phyloP scores from a whole-genome alignment of 2,797 vertebrate species.

The Thunnus albacares region DNA sequence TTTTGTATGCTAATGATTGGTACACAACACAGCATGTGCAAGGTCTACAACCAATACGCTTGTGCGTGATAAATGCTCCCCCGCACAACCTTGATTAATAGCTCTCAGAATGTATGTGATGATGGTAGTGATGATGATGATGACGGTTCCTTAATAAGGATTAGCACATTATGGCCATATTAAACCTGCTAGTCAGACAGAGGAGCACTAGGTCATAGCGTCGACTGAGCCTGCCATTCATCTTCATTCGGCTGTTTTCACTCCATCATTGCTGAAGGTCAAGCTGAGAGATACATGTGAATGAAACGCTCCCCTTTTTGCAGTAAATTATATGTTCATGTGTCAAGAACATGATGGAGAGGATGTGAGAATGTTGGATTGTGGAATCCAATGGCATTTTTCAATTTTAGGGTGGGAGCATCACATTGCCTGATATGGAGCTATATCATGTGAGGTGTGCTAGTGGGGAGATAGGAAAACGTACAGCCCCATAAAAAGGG shows the following conservation, averaged over 20 bases:
- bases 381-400: conserved; percentile 43
- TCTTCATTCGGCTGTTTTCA: conserved; percentile 65
- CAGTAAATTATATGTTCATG: conserved; percentile 71
- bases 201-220: conserved; percentile 25
- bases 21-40: not conserved
- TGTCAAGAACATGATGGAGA: conserved; percentile 58
- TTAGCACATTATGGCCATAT: conserved; percentile 66
- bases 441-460: conserved; percentile 53
- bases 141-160: conserved; percentile 67
- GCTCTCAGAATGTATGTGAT: conserved; percentile 29
- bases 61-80: conserved; percentile 46
- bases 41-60: not conserved
- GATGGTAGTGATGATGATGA: conserved; percentile 52
- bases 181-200: conserved; percentile 65
- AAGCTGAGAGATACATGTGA: conserved; percentile 73
- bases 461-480: conserved; percentile 43
- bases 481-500: conserved; percentile 50
- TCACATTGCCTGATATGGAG: conserved; percentile 37
- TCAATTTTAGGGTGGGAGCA: conserved; percentile 47
- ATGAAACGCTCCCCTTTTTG: conserved; percentile 60
- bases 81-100: conserved; percentile 64
- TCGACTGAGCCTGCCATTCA: conserved; percentile 51
- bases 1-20: conserved; percentile 31
- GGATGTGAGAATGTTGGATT: conserved; percentile 46
- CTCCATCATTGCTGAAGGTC: conserved; percentile 77